Evolutionary conservation across 2,888 invertebrate genomes (phyloP).

Genomic region (Galerucella nymphaeae): DNA sequence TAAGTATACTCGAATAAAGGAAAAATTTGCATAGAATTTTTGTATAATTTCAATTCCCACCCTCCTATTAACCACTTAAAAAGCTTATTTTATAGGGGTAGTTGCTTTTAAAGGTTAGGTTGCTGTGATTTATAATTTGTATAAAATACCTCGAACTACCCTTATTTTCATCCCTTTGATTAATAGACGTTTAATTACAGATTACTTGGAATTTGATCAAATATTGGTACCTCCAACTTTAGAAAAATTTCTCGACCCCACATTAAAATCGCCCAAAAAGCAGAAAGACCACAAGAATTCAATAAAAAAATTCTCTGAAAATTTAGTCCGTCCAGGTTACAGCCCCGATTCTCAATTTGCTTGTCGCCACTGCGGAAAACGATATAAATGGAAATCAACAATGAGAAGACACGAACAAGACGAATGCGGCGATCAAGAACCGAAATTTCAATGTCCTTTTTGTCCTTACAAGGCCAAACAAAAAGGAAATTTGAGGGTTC

Average conservation of each 20-base stretch:
- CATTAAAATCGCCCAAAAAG: slow-evolving; percentile 47
- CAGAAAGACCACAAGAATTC: slow-evolving; percentile 61
- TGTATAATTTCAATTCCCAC: no score
- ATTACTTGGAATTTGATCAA: slow-evolving; percentile 52
- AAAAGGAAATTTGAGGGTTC: slow-evolving; percentile 83
- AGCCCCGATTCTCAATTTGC: slow-evolving; percentile 74
- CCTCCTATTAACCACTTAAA: neutral
- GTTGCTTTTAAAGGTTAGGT: no score
- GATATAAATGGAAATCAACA: slow-evolving; percentile 88
- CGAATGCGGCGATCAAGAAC: slow-evolving; percentile 81
- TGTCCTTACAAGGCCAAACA: slow-evolving; percentile 63
- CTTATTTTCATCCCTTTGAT: neutral
- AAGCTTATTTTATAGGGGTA: no score
- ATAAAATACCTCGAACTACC: neutral
- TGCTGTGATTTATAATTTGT: neutral
- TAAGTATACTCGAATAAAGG: no score
- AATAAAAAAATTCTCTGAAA: slow-evolving; percentile 63
- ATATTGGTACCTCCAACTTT: slow-evolving; percentile 52
- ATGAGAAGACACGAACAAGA: slow-evolving; percentile 77
- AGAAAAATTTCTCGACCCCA: slow-evolving; percentile 51
- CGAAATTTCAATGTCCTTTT: slow-evolving; percentile 68
- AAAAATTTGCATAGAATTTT: no score
- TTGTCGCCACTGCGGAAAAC: slow-evolving; percentile 86
- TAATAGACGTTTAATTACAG: slow-evolving; percentile 41
- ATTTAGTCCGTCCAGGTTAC: slow-evolving; percentile 60